A percentile compares a stretch with the other conserved stretches of the same genome.
These are phyloP conservation scores for Danio albolineatus DNA, from an alignment of 2,797 vertebrate species.

Conservation along the genomic window DNA sequence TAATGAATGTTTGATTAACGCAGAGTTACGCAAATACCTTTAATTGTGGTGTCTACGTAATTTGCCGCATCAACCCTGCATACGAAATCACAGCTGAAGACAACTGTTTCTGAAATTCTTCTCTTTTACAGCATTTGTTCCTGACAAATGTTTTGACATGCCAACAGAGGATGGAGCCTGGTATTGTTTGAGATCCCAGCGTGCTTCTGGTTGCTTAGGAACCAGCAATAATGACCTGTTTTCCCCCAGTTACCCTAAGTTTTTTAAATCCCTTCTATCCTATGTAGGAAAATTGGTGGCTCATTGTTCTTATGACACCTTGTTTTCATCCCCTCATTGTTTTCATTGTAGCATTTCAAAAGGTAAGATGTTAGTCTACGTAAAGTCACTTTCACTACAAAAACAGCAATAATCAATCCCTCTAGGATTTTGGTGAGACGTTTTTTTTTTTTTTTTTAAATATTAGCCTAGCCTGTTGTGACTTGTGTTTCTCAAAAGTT, in stretches of 20 bases:
- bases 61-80: not conserved
- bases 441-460: too few species aligned
- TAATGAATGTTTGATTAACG: slow-evolving; percentile 46
- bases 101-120: slow-evolving; percentile 62
- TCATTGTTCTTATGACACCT: slow-evolving; percentile 57
- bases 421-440: not conserved
- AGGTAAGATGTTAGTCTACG: not conserved
- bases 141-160: slow-evolving; percentile 73
- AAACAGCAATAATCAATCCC: slow-evolving; percentile 26
- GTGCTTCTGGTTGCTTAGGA: slow-evolving; percentile 76
- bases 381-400: slow-evolving; percentile 2
- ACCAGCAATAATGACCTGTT: slow-evolving; percentile 68
- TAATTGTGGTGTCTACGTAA: slow-evolving; percentile 4
- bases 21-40: slow-evolving; percentile 12
- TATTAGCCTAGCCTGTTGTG: too few species aligned
- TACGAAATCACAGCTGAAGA: slow-evolving; percentile 18
- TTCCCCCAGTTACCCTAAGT: slow-evolving; percentile 54
- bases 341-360: not conserved
- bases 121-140: slow-evolving; percentile 68
- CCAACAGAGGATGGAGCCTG: slow-evolving; percentile 62
- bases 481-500: too few species aligned
- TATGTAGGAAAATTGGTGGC: slow-evolving; percentile 61
- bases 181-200: slow-evolving; percentile 67
- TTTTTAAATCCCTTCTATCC: slow-evolving; percentile 53
- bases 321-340: not conserved